Conservation (phyloP, 2,888 invertebrate species). For the Agrypnus murinus region DNA sequence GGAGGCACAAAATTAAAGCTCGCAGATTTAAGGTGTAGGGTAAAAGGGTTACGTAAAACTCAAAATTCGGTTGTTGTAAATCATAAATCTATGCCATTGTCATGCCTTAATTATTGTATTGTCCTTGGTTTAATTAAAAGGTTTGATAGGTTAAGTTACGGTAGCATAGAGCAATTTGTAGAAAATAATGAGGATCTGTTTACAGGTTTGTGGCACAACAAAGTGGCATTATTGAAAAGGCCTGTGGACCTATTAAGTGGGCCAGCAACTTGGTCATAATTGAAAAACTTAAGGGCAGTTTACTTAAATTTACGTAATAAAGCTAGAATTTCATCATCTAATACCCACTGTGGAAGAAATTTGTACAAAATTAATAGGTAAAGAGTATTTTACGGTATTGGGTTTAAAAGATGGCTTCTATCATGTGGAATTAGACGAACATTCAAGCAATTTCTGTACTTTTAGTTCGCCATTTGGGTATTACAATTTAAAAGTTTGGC, state of each 20-base stretch:
- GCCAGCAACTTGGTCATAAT: not conserved
- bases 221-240: not conserved
- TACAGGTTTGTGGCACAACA: no score
- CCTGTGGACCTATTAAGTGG: not conserved
- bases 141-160: no score
- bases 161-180: no score
- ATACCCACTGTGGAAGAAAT: no score
- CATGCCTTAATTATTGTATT: no score
- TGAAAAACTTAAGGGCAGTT: not conserved
- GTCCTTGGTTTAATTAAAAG: no score
- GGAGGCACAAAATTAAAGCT: conserved; percentile 1
- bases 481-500: conserved; percentile 53
- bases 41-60: conserved; percentile 5
- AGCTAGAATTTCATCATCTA: not conserved
- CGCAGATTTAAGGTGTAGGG: not conserved
- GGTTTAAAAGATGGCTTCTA: no score
- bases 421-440: conserved; percentile 34
- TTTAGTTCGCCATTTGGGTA: conserved; percentile 61
- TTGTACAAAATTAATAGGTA: no score
- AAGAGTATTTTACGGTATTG: no score
- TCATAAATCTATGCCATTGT: no score
- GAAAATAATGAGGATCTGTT: no score
- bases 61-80: no score
- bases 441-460: conserved; percentile 47
- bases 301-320: not conserved